Conservation (phyloP, 2,888 invertebrate species). For the Mythimna impura region DNA sequence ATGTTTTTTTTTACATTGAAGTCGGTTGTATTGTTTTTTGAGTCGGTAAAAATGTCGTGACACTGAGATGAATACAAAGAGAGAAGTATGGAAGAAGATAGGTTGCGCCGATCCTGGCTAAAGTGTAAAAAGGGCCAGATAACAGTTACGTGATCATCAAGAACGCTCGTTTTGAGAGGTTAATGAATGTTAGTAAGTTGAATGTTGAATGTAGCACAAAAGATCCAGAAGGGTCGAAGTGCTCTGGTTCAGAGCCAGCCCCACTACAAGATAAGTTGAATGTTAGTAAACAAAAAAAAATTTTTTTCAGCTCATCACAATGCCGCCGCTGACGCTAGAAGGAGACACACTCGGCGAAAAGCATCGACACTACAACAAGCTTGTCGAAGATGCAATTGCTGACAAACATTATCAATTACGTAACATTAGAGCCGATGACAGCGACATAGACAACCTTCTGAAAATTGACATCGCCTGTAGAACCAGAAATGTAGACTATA, state of each 20-base stretch:
- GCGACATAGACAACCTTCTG: constrained; percentile 75
- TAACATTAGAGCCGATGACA: constrained; percentile 65
- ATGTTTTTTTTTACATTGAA: too few relatives aligned
- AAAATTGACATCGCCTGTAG: constrained; percentile 79
- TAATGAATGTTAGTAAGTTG: not conserved
- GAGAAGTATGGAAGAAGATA: not conserved
- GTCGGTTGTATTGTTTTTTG: too few relatives aligned
- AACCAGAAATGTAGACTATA: constrained; percentile 73
- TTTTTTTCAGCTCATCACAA: constrained; percentile 38
- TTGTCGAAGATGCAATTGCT: constrained; percentile 67
- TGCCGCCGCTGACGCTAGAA: constrained; percentile 64
- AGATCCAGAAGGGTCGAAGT: too few relatives aligned
- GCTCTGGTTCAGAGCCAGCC: too few relatives aligned
- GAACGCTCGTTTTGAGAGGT: not conserved
- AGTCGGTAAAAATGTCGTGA: too few relatives aligned
- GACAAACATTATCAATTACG: constrained; percentile 55
- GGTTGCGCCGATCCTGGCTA: not conserved
- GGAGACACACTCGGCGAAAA: constrained; percentile 73
- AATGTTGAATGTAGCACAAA: too few relatives aligned
- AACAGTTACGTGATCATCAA: not conserved
- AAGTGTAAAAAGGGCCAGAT: not conserved
- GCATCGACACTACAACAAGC: constrained; percentile 74
- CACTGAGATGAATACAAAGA: not conserved
- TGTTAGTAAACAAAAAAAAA: too few relatives aligned
- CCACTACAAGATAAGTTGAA: too few relatives aligned